These are phyloP conservation scores for Sarcophaga peregrina DNA, from an alignment of 1,140 invertebrate species.

Conservation along the genomic window DNA sequence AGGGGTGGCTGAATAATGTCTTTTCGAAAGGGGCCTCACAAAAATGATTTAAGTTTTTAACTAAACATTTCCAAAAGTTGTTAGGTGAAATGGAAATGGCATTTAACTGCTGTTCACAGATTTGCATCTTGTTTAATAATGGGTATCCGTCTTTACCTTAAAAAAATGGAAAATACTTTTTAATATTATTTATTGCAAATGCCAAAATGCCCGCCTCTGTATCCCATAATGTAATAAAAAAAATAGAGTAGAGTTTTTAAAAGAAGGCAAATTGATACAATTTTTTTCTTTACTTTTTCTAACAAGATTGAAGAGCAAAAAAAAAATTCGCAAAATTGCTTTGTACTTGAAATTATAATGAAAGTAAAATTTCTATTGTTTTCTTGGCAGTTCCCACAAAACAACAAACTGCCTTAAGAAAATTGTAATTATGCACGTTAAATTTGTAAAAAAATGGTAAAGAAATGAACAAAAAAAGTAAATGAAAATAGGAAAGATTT, in stretches of 20 bases:
- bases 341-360: conserved; percentile 2
- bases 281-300: background rate
- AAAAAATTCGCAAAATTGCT: background rate
- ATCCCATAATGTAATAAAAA: background rate
- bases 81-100: too few species aligned
- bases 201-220: background rate
- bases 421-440: conserved; percentile 25
- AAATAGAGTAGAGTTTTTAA: too few species aligned
- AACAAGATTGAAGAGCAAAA: background rate
- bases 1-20: background rate
- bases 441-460: background rate
- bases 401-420: background rate
- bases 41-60: too few species aligned
- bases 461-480: background rate
- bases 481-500: conserved; percentile 2
- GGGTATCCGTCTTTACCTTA: too few species aligned
- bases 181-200: background rate
- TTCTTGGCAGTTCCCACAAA: conserved; percentile 18
- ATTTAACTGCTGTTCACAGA: too few species aligned
- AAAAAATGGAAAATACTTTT: too few species aligned
- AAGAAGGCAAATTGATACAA: background rate
- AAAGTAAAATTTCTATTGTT: conserved; percentile 38
- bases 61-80: too few species aligned
- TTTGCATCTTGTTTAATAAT: too few species aligned
- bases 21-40: background rate